phyloP scores from a whole-genome alignment of 2,797 vertebrate genomes.

The Pogonophryne albipinna region DNA sequence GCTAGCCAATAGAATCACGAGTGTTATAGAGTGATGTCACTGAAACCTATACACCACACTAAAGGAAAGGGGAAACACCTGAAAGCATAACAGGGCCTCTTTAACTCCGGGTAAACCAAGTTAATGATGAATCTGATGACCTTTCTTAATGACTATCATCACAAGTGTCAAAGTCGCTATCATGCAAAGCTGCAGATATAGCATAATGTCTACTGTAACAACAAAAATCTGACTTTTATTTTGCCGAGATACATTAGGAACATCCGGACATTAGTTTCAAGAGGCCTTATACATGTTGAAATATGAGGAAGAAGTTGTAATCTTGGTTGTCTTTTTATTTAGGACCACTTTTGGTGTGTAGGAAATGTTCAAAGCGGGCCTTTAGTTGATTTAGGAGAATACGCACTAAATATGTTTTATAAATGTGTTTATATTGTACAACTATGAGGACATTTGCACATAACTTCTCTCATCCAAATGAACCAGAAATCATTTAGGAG shows the following conservation, averaged over 20 bases:
- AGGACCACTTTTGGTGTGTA: conserved; percentile 23
- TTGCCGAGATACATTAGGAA: background rate
- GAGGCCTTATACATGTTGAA: conserved; percentile 48
- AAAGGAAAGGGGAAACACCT: no score
- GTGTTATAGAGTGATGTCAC: no score
- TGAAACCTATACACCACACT: no score
- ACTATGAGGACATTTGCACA: conserved; percentile 61
- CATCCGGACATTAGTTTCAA: conserved; percentile 19
- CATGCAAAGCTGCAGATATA: conserved; percentile 27
- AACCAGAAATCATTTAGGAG: no score
- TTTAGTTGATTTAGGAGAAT: conserved; percentile 21
- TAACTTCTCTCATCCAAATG: conserved; percentile 11
- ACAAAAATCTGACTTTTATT: conserved; percentile 13
- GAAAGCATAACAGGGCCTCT: background rate
- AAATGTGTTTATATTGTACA: conserved; percentile 28
- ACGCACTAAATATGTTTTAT: conserved; percentile 10
- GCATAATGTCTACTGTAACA: conserved; percentile 25
- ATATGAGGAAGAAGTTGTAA: no score
- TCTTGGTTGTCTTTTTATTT: no score
- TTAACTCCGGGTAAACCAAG: conserved; percentile 13
- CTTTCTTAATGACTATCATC: no score
- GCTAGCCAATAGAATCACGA: no score
- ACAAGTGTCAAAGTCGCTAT: conserved; percentile 39
- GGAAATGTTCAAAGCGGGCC: conserved; percentile 9
- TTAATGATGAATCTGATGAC: conserved; percentile 23